These are phyloP conservation scores for Adelognathus sp. DNA, from an alignment of 2,888 invertebrate genomes.

Conservation along the genomic window DNA sequence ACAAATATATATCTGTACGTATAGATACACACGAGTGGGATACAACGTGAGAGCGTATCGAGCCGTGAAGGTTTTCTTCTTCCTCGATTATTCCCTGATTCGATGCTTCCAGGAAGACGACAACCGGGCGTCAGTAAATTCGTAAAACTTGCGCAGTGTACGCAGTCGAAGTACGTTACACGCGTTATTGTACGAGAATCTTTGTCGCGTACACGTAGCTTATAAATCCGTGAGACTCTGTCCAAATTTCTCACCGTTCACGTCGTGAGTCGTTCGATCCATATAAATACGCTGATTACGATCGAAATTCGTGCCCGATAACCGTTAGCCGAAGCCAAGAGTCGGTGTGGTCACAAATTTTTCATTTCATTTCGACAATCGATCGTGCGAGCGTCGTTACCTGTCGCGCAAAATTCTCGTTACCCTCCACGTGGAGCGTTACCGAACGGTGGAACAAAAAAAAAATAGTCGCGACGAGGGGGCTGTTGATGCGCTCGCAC, in stretches of 20 bases:
- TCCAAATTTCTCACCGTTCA: neutral
- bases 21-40: neutral
- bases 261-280: neutral
- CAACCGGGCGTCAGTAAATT: conserved; percentile 13
- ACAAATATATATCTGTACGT: conserved; percentile 5
- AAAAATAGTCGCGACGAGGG: neutral
- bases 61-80: conserved; percentile 27
- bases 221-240: neutral
- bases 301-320: neutral
- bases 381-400: neutral
- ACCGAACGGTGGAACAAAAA: neutral
- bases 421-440: neutral
- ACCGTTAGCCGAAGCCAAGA: no score
- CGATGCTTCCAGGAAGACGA: conserved; percentile 47
- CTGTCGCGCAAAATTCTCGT: neutral
- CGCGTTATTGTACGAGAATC: conserved; percentile 13
- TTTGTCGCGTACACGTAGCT: neutral
- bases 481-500: no score
- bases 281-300: neutral
- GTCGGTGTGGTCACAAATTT: no score
- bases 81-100: conserved; percentile 52
- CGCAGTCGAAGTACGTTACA: neutral
- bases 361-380: neutral
- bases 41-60: conserved; percentile 47
- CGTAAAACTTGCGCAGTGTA: conserved; percentile 1